Evolutionary conservation across 1,140 invertebrate species (phyloP), one percentile per base, ranked within the genome.

Genomic region (Drosophila insularis): DNA sequence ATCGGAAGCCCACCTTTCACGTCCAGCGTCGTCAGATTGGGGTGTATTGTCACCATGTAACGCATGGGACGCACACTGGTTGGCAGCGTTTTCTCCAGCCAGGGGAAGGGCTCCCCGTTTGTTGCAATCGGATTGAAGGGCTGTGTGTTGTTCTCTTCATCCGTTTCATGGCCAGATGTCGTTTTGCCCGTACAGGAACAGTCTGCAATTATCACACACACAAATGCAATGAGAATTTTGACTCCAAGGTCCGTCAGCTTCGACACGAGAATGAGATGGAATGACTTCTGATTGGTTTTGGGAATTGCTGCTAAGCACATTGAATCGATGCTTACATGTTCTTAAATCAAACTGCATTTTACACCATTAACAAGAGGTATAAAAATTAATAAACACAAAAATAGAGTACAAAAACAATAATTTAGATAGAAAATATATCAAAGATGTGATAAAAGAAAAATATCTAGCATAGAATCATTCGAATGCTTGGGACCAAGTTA

Each of bases 41-140:
- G 98, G 93, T 98, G 97, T 65, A 99, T 95, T 87, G 95, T 96
- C 23, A 99, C 94, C 84, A 96, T 96, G 91, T 99, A 99, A 71
- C 96, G 94, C 71, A 95, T 93, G 23, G 98, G 98, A 85, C 95
- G 94, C 21, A 96, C 94, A 87, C 95, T 95, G 39, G 93, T 94
- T 4, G 98, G 98, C 74, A 99, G 93, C 63, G 97, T 94, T 68
- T 97, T 94, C 81, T 96, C 94, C 68, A 97, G 95, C 97, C 98
- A 99, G 32, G 98, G 98, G 91, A 98, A 99, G 39, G 95, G 93
- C 92, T 97, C 93, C 7, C 95, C 95, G 76, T 95, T 95, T 39
- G 95, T 96, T 27, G 97, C 95, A 80, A 95, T 94, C 46, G 95
- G 95, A 71, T 95, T 94, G 74, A 93, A 93, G 66, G 89, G 90